Evolutionary conservation across 1,140 invertebrate species (phyloP), one percentile per base, ranked within the genome.

Genomic region (Chironomus striatipennis): DNA sequence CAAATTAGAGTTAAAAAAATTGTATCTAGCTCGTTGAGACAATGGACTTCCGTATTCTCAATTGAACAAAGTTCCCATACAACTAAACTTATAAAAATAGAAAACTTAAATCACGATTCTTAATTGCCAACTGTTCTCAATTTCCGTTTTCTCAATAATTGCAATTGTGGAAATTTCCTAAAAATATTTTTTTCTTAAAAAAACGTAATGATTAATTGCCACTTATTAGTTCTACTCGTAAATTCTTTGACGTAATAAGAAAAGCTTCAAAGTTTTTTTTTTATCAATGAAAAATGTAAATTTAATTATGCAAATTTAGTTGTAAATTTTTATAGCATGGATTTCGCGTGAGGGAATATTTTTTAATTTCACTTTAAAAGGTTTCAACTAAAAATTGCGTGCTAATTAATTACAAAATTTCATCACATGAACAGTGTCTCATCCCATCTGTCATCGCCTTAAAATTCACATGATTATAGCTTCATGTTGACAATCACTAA

Each of bases 281-380:
- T 70, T 70, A 70, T 70, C 65, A 70, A 70, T 70, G 65, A 70
- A 70, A 70, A 18, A 70, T 70, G 65, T 17, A 20, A 70, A 70
- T 70, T 70, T 18, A 70, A 70, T 70, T 57, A 57, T 57, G 47
- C 47, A 57, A 57, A 57, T 57, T 12, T 57, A 57, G 9, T 57
- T 3, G 47, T 57, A 34, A 34, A 34, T 1, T 34, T 1, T 34
- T 2, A n/a, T n/a, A 34, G 5, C 24, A 5, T 34, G 24, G 24
- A 1, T 34, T 34, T 34, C 24, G 24, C 24, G 24, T 2, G 24
- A 34, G 5, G 24, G 5, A 34, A 34, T 2, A 34, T 2, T 34
- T 34, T 1, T 34, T 34, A n/a, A n/a, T n/a, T n/a, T n/a, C n/a
- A n/a, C n/a, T n/a, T n/a, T n/a, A n/a, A n/a, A n/a, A n/a, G 24